phyloP scores from a whole-genome alignment of 2,113 vertebrate species.

The Pteruthius melanotis region DNA sequence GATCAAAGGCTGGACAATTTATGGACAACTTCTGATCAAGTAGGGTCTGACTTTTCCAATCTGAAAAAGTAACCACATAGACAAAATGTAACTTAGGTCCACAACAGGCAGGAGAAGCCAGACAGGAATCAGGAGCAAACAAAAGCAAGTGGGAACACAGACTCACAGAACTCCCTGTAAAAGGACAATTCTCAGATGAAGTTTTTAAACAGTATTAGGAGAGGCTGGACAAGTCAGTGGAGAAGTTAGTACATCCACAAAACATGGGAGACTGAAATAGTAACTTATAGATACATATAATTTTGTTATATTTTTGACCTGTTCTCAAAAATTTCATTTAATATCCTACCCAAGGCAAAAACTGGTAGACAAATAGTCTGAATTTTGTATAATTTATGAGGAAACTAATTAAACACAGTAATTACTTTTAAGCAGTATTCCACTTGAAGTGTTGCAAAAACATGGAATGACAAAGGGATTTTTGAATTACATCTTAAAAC shows the following conservation, averaged over 20 bases:
- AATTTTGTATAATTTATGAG: not conserved
- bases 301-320: not conserved
- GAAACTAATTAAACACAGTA: not conserved
- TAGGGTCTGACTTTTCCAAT: not conserved
- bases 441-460: not conserved
- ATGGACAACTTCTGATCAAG: not conserved
- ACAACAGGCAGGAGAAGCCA: rapidly evolving
- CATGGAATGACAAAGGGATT: not conserved
- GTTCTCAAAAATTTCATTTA: not conserved
- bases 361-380: not conserved
- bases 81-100: not conserved
- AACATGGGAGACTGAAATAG: not conserved
- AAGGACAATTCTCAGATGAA: not conserved
- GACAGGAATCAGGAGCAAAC: not conserved
- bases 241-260: not conserved
- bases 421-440: not conserved
- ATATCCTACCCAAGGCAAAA: not conserved
- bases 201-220: not conserved
- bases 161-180: not conserved
- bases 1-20: not conserved
- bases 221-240: not conserved
- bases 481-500: not conserved
- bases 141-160: not conserved
- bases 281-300: not conserved
- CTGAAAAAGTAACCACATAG: not conserved